Conservation (phyloP, 2,888 invertebrate species). For the Chironomus tentans region DNA sequence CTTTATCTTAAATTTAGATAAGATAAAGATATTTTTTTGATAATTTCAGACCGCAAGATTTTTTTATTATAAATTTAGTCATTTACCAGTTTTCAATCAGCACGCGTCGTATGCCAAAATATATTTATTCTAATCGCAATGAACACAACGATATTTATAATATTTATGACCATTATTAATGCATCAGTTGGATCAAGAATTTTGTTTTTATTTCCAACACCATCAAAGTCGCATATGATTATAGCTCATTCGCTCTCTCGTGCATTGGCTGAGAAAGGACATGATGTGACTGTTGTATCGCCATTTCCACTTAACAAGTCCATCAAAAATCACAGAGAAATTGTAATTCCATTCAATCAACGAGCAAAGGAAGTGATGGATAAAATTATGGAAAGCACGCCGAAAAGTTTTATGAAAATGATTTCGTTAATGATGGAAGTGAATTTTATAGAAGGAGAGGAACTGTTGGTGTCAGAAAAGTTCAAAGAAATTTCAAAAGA, state of each 20-base stretch:
- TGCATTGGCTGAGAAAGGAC: constrained; percentile 36
- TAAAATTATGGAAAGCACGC: too few relatives aligned
- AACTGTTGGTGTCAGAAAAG: not conserved
- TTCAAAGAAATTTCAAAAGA: not conserved
- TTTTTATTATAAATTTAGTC: too few relatives aligned
- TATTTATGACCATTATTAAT: not conserved
- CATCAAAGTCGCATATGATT: constrained; percentile 38
- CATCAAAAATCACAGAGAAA: constrained; percentile 7
- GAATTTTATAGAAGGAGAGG: not conserved
- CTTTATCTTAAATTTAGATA: too few relatives aligned
- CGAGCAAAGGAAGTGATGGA: not conserved
- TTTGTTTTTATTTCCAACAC: constrained; percentile 37
- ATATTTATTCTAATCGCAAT: too few relatives aligned
- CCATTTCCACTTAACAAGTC: not conserved
- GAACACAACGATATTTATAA: not conserved
- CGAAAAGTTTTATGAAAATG: too few relatives aligned
- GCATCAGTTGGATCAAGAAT: constrained; percentile 32
- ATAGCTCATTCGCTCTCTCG: constrained; percentile 36
- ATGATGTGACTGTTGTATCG: constrained; percentile 34
- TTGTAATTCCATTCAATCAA: not conserved
- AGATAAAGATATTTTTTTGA: too few relatives aligned
- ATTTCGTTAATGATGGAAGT: not conserved
- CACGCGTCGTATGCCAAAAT: too few relatives aligned
- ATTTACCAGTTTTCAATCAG: too few relatives aligned
- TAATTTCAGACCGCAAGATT: too few relatives aligned